Conservation (phyloP, 2,113 vertebrate species). For the Rhagologus leucostigma region DNA sequence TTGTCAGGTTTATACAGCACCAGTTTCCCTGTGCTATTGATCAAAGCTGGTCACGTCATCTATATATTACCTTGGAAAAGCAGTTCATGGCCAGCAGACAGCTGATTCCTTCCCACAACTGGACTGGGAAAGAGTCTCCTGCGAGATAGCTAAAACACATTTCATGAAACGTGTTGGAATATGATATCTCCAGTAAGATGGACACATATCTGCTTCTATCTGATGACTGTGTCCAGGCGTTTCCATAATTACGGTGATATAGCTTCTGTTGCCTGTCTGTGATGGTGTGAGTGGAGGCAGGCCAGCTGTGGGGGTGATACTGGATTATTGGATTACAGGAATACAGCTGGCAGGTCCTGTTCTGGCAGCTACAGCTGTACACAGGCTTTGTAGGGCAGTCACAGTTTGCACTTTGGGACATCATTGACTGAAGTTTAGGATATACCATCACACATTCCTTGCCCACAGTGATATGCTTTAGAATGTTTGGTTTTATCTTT, state of each 20-base stretch:
- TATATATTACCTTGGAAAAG: neutral
- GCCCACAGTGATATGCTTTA: neutral
- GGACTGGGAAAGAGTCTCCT: neutral
- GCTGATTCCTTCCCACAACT: neutral
- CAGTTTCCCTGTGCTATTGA: neutral
- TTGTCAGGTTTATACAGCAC: neutral
- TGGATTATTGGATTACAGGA: neutral
- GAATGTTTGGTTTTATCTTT: neutral
- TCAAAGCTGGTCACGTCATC: neutral
- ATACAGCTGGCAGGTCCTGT: neutral
- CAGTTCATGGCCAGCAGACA: neutral
- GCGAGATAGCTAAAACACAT: neutral
- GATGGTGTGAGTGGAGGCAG: neutral
- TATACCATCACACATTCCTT: neutral
- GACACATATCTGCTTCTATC: neutral
- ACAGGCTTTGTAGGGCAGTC: neutral
- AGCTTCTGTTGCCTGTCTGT: neutral
- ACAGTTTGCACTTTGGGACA: neutral
- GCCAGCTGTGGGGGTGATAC: rapidly evolving
- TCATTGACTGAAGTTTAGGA: neutral
- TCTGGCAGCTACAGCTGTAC: neutral
- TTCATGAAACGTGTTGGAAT: neutral
- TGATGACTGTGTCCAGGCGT: neutral
- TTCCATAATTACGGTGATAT: neutral
- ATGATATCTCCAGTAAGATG: neutral